A percentile compares a stretch with the other conserved stretches of the same genome.
Evolutionary conservation across 1,140 invertebrate genomes (phyloP).

Genomic region (Leptinotarsa undecemlineata): DNA sequence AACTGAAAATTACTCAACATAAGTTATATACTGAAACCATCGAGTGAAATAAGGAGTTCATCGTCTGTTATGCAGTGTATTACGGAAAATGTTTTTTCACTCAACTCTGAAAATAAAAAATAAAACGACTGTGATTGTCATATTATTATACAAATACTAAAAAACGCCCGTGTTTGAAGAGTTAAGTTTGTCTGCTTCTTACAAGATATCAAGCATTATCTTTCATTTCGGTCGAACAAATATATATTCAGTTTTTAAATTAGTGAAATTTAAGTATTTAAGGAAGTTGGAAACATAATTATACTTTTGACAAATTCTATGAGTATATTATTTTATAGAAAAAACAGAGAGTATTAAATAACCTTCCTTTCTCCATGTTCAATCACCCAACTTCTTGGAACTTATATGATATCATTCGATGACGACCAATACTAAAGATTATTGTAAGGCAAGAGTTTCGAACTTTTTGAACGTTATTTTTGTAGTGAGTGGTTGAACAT

Average conservation of each 20-base stretch:
- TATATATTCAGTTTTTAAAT: slow-evolving; percentile 1
- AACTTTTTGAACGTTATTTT: background rate
- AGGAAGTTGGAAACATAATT: slow-evolving; percentile 1
- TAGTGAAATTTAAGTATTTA: background rate
- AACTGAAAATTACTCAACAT: too few relatives aligned
- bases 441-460: background rate
- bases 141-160: background rate
- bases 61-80: background rate
- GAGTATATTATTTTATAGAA: background rate
- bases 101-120: background rate
- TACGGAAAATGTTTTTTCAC: background rate
- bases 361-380: background rate
- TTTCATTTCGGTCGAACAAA: background rate
- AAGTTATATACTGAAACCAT: background rate
- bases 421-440: background rate
- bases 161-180: background rate
- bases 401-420: background rate
- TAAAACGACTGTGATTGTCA: background rate
- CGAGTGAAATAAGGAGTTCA: background rate
- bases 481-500: background rate
- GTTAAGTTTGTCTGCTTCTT: background rate
- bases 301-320: slow-evolving; percentile 6
- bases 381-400: background rate
- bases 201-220: background rate
- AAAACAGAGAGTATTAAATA: background rate